Evolutionary conservation across 2,888 invertebrate genomes (phyloP), one percentile per base, ranked within the genome.

Genomic region (Drosophila borealis): DNA sequence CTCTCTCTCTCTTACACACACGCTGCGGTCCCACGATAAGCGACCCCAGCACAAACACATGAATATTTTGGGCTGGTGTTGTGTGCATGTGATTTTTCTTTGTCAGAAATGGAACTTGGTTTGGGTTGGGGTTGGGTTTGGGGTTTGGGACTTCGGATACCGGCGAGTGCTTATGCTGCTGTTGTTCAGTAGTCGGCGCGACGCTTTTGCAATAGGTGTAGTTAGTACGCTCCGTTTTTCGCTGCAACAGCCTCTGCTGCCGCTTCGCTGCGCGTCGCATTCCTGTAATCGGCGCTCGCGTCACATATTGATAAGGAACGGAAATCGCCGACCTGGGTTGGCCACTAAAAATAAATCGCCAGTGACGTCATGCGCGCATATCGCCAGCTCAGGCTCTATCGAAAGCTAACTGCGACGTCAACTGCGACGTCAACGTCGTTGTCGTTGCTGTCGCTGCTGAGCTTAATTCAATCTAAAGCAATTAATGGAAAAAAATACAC

Each of bases 401-500:
- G 55, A 67, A 56, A 36, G 49, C 54, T 56, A 48, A 42, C 71
- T 64, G 66, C 61, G 56, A 39, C 48, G 60, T n/a, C 49, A 19
- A 29, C 46, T 17, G 13, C 57, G 25, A 48, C 33, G 51, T 10
- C n/a, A 25, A 11, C 10, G 41, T 34, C 50, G 59, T 19, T 9
- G 44, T 4, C 50, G 29, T 14, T 37, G 19, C 39, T 44, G 49
- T 21, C 36, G 49, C 63, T 45, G 46, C 9, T 56, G 66, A 45
- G 70, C 70, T 89, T 86, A 89, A 90, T 88, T 89, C 82, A 81
- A 88, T 88, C 89, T 80, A 79, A 80, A 80, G 74, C 86, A 87
- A 89, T 89, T 90, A 87, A 90, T 85, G 76, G 68, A 63, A 25
- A 69, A 63, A 68, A 70, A 50, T 48, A 44, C 45, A 67, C 21